Conservation (phyloP, 1,140 invertebrate genomes). For the Cydia fagiglandana region DNA sequence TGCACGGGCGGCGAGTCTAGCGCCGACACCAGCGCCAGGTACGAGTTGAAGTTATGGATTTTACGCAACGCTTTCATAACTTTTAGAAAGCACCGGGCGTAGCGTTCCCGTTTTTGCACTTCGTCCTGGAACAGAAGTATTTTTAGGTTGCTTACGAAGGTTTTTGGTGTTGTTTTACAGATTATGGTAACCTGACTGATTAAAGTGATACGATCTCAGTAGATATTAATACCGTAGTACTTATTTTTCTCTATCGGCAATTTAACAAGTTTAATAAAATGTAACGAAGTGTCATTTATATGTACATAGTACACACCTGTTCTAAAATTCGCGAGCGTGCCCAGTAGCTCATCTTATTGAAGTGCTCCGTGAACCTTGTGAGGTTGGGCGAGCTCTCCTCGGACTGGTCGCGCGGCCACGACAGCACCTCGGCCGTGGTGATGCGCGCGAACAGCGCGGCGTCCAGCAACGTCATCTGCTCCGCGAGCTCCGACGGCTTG, state of each 20-base stretch:
- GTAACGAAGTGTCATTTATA: no score
- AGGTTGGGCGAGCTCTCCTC: conserved; percentile 98
- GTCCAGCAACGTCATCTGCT: conserved; percentile 99
- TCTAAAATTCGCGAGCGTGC: conserved; percentile 84
- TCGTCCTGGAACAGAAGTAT: conserved; percentile 78
- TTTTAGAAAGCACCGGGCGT: conserved; percentile 98
- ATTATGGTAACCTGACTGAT: no score
- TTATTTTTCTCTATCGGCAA: no score
- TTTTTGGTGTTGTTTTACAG: not conserved
- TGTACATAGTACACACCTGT: conserved; percentile 57
- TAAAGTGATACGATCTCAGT: no score
- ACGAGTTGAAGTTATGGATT: conserved; percentile 99
- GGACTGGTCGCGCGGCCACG: conserved; percentile 98
- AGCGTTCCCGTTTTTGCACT: conserved; percentile 96
- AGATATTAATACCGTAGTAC: no score
- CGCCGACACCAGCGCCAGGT: conserved; percentile 96
- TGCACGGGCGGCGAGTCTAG: conserved; percentile 97
- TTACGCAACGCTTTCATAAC: conserved; percentile 99
- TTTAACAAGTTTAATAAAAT: no score
- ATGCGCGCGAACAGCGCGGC: conserved; percentile 97
- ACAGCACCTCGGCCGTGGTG: conserved; percentile 97
- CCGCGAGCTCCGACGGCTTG: conserved; percentile 91
- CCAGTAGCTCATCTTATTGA: conserved; percentile 99
- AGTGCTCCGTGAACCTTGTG: conserved; percentile 98
- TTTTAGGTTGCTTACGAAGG: not conserved